These are phyloP conservation scores for Cavia aperea DNA, from an alignment of 2,113 vertebrate species.

Conservation along the genomic window DNA sequence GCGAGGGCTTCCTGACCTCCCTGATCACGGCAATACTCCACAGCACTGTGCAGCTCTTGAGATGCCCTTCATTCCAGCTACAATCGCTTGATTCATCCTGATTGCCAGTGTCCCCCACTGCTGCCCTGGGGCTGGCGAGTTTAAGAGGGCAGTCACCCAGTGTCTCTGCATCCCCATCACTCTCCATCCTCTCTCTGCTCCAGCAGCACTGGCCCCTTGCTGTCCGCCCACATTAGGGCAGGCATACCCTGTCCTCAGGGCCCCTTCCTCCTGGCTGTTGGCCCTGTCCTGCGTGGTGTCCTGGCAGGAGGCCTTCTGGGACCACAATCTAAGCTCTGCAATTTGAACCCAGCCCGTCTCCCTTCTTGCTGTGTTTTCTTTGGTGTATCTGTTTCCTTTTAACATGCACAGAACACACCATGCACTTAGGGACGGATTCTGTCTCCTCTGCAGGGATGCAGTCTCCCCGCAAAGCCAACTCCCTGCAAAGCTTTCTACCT, in stretches of 20 bases:
- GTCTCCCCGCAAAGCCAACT: neutral
- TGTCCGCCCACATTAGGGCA: rapidly evolving
- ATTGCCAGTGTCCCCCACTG: neutral
- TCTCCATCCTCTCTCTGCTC: neutral
- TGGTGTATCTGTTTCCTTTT: neutral
- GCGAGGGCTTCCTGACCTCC: neutral
- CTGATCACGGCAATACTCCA: neutral
- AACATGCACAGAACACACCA: neutral
- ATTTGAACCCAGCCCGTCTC: rapidly evolving
- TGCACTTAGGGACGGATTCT: neutral
- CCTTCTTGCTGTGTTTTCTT: neutral
- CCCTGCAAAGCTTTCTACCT: neutral
- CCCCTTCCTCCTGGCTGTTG: neutral
- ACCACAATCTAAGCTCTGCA: neutral
- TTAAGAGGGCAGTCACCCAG: neutral
- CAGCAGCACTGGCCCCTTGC: no score
- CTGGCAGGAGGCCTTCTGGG: neutral
- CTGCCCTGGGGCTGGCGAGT: neutral
- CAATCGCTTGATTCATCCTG: neutral
- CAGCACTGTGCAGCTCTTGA: no score
- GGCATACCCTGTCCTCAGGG: neutral
- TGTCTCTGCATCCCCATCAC: neutral
- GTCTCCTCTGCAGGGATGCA: neutral
- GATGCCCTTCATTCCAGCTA: neutral
- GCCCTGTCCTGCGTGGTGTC: neutral